These are phyloP conservation scores for Poeciliopsis presidionis DNA, from an alignment of 2,797 vertebrate genomes.

Conservation along the genomic window DNA sequence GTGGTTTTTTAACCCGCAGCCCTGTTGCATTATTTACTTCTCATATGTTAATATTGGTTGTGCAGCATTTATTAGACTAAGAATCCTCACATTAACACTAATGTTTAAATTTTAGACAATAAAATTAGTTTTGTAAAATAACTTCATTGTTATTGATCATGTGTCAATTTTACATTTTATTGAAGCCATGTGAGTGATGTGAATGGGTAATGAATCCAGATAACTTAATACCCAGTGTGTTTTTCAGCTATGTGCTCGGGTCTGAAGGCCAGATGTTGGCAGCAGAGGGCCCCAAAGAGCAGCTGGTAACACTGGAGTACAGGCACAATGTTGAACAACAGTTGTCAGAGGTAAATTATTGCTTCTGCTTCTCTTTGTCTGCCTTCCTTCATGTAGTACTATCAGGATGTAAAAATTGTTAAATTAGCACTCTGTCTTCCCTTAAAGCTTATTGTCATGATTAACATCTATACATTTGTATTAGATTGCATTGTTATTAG, in stretches of 20 bases:
- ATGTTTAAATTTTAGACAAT: background rate
- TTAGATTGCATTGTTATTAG: background rate
- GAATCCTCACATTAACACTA: background rate
- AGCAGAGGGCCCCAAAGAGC: conserved; percentile 74
- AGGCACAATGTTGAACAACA: conserved; percentile 80
- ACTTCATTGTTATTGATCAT: background rate
- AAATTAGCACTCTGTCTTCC: background rate
- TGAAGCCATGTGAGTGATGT: background rate
- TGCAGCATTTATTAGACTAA: background rate
- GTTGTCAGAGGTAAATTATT: conserved; percentile 83
- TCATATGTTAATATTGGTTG: background rate
- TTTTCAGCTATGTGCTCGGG: conserved; percentile 86
- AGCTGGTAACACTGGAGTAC: conserved; percentile 86
- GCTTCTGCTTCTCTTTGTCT: conserved; percentile 59
- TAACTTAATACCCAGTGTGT: background rate
- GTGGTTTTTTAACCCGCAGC: background rate
- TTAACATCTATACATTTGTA: background rate
- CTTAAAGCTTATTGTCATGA: background rate
- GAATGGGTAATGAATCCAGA: background rate
- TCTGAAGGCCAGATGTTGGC: conserved; percentile 81
- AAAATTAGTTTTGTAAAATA: background rate
- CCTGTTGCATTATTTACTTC: background rate
- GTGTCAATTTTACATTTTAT: background rate
- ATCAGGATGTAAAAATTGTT: background rate
- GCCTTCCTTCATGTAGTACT: conserved; percentile 11